A percentile compares a stretch with the other conserved stretches of the same genome.
Conservation (phyloP, 2,113 vertebrate species). For the Paraplagusia blochii region DNA sequence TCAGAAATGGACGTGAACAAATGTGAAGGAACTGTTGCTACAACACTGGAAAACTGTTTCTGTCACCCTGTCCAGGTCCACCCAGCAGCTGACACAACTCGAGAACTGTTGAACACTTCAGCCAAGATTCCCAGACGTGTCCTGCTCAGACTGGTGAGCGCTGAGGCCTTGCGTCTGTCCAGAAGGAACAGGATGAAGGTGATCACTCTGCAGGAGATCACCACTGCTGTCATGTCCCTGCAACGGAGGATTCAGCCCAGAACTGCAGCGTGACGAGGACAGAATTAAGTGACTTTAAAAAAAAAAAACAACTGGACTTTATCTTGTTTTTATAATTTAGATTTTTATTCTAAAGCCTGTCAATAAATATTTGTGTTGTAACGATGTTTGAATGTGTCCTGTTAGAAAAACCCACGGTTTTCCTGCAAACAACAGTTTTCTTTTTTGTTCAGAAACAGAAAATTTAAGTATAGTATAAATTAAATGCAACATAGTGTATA, state of each 20-base stretch:
- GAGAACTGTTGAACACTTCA: slow-evolving; percentile 19
- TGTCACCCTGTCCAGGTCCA: slow-evolving; percentile 24
- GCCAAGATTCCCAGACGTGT: slow-evolving; percentile 23
- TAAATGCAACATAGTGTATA: too few relatives aligned
- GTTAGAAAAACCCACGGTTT: too few relatives aligned
- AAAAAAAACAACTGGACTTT: not conserved
- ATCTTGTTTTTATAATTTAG: too few relatives aligned
- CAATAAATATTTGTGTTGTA: too few relatives aligned
- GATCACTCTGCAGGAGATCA: slow-evolving; percentile 65
- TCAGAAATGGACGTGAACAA: slow-evolving; percentile 10
- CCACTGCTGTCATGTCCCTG: slow-evolving; percentile 41
- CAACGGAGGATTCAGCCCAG: not conserved
- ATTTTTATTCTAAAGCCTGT: too few relatives aligned
- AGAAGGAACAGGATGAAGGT: slow-evolving; percentile 45
- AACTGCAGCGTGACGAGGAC: slow-evolving; percentile 45
- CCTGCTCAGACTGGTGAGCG: slow-evolving; percentile 59
- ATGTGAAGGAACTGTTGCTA: not conserved
- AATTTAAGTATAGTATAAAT: too few relatives aligned
- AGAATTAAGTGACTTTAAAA: not conserved
- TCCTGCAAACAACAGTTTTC: too few relatives aligned
- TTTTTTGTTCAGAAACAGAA: too few relatives aligned
- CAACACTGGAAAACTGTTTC: too few relatives aligned
- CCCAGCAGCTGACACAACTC: slow-evolving; percentile 1
- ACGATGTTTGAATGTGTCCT: too few relatives aligned
- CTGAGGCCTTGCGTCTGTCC: slow-evolving; percentile 68